Conservation (phyloP, 1,140 invertebrate species). For the Oreohelix idahoensis region DNA sequence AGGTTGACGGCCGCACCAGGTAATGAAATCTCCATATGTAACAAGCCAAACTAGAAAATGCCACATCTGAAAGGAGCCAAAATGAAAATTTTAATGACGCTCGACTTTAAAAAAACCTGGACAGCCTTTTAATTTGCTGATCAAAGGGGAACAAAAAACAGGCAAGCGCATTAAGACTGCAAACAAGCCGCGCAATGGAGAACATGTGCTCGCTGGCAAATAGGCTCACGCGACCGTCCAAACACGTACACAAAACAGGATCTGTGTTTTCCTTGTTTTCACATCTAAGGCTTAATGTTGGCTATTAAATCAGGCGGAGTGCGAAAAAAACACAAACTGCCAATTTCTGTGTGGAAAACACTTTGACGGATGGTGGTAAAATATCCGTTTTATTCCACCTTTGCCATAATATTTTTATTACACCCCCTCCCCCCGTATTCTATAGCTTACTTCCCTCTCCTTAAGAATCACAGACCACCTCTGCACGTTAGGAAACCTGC, state of each 20-base stretch:
- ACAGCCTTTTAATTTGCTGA: conserved; percentile 12
- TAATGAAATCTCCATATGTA: conserved; percentile 5
- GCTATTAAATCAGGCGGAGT: background rate
- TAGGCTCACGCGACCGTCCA: conserved; percentile 9
- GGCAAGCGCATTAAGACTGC: background rate
- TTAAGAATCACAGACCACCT: no score
- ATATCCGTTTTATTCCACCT: background rate
- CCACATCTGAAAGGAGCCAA: background rate
- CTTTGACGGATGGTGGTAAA: background rate
- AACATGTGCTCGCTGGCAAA: background rate
- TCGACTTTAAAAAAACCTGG: background rate
- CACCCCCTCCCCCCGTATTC: no score
- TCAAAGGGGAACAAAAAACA: background rate
- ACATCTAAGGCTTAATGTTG: conserved; percentile 6
- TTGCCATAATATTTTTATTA: no score
- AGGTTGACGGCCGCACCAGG: background rate
- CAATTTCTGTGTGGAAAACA: background rate
- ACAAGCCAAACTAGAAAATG: background rate
- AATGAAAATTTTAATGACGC: conserved; percentile 17
- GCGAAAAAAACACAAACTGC: background rate
- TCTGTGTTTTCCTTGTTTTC: conserved; percentile 5
- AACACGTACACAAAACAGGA: background rate
- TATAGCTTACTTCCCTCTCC: no score
- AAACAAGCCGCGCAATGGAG: background rate
- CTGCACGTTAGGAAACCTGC: no score